Evolutionary conservation across 2,888 invertebrate species (phyloP).

Genomic region (Sphaeridia pumilis): DNA sequence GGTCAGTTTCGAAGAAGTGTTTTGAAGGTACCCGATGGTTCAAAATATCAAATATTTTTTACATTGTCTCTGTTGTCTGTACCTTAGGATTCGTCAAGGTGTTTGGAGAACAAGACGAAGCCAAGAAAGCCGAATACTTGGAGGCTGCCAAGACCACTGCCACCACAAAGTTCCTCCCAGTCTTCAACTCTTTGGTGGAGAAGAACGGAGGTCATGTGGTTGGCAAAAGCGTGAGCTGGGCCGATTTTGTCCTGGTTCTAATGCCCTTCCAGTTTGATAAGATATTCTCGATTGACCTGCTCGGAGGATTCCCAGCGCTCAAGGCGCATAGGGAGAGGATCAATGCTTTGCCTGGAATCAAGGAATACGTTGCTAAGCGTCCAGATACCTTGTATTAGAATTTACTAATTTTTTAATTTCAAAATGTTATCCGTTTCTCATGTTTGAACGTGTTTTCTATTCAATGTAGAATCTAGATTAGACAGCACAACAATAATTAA

Average conservation of each 20-base stretch:
- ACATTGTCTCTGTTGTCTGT: no score
- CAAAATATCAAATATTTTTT: no score
- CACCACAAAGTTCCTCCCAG: not conserved
- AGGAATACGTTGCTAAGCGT: not conserved
- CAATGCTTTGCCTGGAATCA: not conserved
- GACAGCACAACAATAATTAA: no score
- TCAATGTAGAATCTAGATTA: no score
- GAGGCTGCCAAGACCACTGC: not conserved
- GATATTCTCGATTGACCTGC: not conserved
- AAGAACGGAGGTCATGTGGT: not conserved
- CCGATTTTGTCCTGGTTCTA: not conserved
- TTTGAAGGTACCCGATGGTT: no score
- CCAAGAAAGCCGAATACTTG: not conserved
- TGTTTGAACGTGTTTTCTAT: no score
- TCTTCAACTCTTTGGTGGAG: not conserved
- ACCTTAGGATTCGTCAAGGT: no score
- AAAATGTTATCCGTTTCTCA: no score
- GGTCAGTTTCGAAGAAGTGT: no score
- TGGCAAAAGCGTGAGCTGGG: not conserved
- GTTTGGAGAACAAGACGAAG: conserved; percentile 2
- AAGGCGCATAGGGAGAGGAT: not conserved
- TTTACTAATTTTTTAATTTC: no score
- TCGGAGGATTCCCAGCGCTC: not conserved
- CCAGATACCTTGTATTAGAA: not conserved
- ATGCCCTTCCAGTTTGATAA: not conserved